Evolutionary conservation across 2,888 invertebrate genomes (phyloP).

Genomic region (Chorisops tibialis): DNA sequence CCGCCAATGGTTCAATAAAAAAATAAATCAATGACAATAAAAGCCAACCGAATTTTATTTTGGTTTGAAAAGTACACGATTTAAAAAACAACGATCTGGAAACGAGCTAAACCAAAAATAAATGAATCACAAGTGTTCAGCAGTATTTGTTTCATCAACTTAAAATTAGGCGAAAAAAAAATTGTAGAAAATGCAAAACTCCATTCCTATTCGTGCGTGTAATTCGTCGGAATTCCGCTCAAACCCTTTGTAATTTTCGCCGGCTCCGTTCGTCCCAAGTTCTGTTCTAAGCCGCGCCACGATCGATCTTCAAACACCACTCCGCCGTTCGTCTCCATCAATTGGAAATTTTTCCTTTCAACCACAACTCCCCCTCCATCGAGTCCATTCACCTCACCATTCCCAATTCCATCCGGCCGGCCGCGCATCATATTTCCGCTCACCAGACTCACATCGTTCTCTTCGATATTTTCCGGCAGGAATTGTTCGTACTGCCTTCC

Average conservation of each 20-base stretch:
- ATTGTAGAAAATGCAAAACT: constrained; percentile 2
- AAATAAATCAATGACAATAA: too few relatives aligned
- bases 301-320: constrained; percentile 57
- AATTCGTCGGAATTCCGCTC: constrained; percentile 71
- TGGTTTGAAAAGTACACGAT: too few relatives aligned
- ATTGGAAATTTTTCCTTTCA: constrained; percentile 40
- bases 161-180: background rate
- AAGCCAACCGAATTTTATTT: too few relatives aligned
- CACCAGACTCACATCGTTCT: constrained; percentile 69
- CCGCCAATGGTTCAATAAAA: too few relatives aligned
- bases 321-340: constrained; percentile 45
- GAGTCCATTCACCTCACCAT: constrained; percentile 43
- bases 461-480: constrained; percentile 51
- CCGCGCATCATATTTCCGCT: constrained; percentile 65
- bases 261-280: constrained; percentile 70
- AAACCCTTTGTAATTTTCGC: constrained; percentile 67
- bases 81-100: too few relatives aligned
- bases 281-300: constrained; percentile 85
- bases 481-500: constrained; percentile 55
- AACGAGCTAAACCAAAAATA: too few relatives aligned
- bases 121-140: too few relatives aligned
- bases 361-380: constrained; percentile 36
- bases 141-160: background rate
- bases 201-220: constrained; percentile 50
- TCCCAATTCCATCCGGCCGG: constrained; percentile 29